Base-by-base conservation (phyloP, 2,888 invertebrate genomes). In the Acanthococcus lagerstroemiae region DNA sequence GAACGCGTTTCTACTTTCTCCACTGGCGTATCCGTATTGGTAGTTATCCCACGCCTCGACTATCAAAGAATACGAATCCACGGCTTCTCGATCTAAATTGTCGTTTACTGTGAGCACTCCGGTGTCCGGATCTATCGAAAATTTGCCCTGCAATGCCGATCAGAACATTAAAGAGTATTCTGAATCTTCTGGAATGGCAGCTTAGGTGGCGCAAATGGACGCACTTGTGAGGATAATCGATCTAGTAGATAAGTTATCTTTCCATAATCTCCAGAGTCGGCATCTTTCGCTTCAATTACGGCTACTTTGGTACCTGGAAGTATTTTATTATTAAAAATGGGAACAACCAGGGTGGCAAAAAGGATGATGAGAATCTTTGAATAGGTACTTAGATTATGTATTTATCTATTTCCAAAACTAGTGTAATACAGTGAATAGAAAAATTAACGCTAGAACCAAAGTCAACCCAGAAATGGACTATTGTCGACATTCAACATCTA, bases 1-100 rank as follows among this genome's bases (percentile, higher is more conserved):
- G 74, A 93, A 93, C 5, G 92, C 89, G 75, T 93, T 93, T 67
- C 94, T 80, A 72, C 92, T 92, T 75, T 93, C 93, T 0, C 91
- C 91, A 56, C 86, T 87, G 4, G 87, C 81, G 74, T 90, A 92
- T 0, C 92, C 92, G 74, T 88, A 90, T 74, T 92, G 91, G 76
- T 92, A 93, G 77, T 93, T 93, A 75, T 93, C 93, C 91, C 92
- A 92, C 3, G 91, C 92, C 75, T 93, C 91, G 21, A 92, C 84
- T 0, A 93, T 87, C 45, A 93, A 78, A 73, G 87, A 84, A 76
- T 90, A 93, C 0, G 82, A 81, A 27, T 82, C 80, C 71, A 83
- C 85, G 0, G 82, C 80, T 77, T 94, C 93, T 63, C 93, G 81
- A 75, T 94, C 91, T 67, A 94, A 75, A 72, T 80, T 80, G 71